Base-by-base conservation (phyloP, 1,140 invertebrate species). In the Panulirus ornatus region DNA sequence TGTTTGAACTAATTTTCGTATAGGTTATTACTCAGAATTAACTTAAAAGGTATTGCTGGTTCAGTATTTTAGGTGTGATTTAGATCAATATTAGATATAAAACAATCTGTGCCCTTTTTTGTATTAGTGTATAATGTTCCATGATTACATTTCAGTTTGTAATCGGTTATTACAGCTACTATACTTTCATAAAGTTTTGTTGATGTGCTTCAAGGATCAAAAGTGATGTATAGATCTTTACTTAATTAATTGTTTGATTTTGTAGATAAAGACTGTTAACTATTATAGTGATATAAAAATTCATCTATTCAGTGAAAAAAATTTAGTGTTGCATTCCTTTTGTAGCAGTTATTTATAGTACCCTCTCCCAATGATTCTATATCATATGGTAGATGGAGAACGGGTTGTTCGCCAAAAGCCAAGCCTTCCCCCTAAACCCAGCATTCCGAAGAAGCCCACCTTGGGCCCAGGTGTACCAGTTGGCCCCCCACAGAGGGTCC, bases 361-460 rank as follows among this genome's bases (percentile, higher is more conserved):
- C 78, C 22, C 47, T 27, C 78, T 58, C 42, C 27, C 66, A 86
- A 83, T 87, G 73, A 71, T 78, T 34, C 66, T 91, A 51, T 88
- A 42, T 73, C 75, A 73, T 76, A 76, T 83, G 42, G 42, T 91
- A 91, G 90, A 91, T 85, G 90, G 89, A 83, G 84, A 91, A 78
- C 73, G 76, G 36, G 58, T 91, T 76, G 84, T 91, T 42, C 90
- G 90, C 70, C 90, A 91, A 88, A 91, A 91, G 79, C 90, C 90
- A 75, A 78, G 58, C 36, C 73, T 91, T 54, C 90, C 90, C 44
- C 90, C 90, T 54, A 91, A 91, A 88, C 90, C 90, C 84, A 91
- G 66, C 90, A 84, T 91, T 88, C 84, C 90, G 66, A 91, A 91
- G 81, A 83, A 91, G 81, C 88, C 84, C 47, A 54, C 58, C 14